phyloP scores from a whole-genome alignment of 2,113 vertebrate genomes.

The Oncorhynchus keta region DNA sequence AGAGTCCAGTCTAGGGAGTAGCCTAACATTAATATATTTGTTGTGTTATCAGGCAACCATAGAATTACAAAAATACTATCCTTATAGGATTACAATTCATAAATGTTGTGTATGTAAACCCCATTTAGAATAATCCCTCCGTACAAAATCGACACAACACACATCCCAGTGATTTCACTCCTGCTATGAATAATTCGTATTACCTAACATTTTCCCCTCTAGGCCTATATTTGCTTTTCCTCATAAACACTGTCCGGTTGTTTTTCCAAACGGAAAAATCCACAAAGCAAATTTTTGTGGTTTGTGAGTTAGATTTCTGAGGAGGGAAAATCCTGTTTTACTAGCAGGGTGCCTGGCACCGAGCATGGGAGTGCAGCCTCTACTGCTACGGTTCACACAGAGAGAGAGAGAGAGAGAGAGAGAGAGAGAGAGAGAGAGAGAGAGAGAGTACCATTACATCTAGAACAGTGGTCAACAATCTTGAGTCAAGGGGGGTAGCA shows the following conservation, averaged over 20 bases:
- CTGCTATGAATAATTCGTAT: constrained; percentile 2
- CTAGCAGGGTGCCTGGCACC: constrained; percentile 42
- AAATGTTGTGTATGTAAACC: neutral
- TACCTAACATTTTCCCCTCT: constrained; percentile 5
- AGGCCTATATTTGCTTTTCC: constrained; percentile 28
- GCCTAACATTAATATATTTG: too few species aligned
- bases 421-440: neutral
- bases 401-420: neutral
- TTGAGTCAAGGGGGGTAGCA: too few species aligned
- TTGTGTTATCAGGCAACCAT: too few species aligned
- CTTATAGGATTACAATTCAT: too few species aligned
- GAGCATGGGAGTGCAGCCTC: constrained; percentile 1
- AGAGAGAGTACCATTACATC: neutral
- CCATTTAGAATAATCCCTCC: neutral
- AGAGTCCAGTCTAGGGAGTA: constrained; percentile 36
- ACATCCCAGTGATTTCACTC: neutral
- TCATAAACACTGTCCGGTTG: constrained; percentile 32
- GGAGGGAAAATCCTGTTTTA: constrained; percentile 47
- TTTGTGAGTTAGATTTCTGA: constrained; percentile 28
- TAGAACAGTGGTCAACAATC: too few species aligned
- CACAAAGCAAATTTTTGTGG: constrained; percentile 40
- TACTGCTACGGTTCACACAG: too few species aligned
- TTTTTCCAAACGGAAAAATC: constrained; percentile 55
- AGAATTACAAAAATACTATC: too few species aligned
- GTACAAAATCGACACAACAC: neutral